Base-by-base conservation (phyloP, 2,113 vertebrate species). In the Macrotus californicus region DNA sequence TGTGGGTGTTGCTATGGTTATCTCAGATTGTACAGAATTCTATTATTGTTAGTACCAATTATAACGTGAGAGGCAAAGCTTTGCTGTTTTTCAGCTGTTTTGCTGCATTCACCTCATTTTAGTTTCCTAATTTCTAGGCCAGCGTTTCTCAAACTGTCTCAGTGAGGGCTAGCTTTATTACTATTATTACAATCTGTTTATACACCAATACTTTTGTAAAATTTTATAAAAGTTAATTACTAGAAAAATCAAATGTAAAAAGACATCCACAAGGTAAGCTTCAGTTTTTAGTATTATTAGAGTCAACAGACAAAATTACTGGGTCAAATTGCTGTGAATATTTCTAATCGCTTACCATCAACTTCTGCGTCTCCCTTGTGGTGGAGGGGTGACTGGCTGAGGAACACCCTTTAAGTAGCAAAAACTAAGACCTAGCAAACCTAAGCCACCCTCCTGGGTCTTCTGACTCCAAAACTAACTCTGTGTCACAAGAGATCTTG, bases 401-500 rank as follows among this genome's bases (percentile, higher is more conserved):
- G 24, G 54, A 2, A 50, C 5, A 5, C 52, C 9, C 46, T 80
- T 61, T 36, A 46, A 29, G 34, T 6, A 67, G 79, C 46, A 81
- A 43, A 85, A 52, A 77, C 6, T 11, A 31, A 76, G 46, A 34
- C 7, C 36, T 61, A 18, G n/a, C 1, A n/a, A 76, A 15, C 9
- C 39, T 36, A 26, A 91, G n/a, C 31, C 22, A 6, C 34, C 59
- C 69, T 36, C 12, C 67, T 8, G 7, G n/a, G 19, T 67, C 70
- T 67, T 64, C 34, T 48, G 52, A 82, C 59, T 81, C 54, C 26
- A 54, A 36, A 77, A 31, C 29, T 50, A 86, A 83, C 5, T 43
- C 64, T 0, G 0, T 21, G 41, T 75, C 69, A 13, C n/a, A n/a
- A n/a, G 8, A 3, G 15, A 12, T 31, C 48, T 29, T 48, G n/a